phyloP scores from a whole-genome alignment of 2,113 vertebrate genomes.

The Smithornis capensis region DNA sequence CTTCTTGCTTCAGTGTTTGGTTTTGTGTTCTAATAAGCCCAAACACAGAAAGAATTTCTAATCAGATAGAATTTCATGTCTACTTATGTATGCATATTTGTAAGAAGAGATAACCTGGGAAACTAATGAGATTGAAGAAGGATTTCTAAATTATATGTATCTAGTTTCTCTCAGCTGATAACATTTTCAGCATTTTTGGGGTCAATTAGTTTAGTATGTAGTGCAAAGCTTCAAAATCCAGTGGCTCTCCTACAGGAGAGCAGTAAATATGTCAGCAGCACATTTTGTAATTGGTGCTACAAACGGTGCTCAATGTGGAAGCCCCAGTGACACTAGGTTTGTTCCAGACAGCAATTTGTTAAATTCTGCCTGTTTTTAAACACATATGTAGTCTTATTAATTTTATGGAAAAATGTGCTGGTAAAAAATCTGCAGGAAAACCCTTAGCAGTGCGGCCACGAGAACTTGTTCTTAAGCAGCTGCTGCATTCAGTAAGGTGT shows the following conservation, averaged over 20 bases:
- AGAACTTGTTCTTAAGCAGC: background rate
- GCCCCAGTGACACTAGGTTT: background rate
- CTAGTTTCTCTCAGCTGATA: constrained; percentile 6
- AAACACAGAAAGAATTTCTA: constrained; percentile 12
- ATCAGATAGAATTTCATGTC: constrained; percentile 26
- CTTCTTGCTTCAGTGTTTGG: constrained; percentile 5
- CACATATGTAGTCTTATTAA: background rate
- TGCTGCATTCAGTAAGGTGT: background rate
- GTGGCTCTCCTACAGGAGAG: background rate
- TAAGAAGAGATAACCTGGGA: constrained; percentile 37
- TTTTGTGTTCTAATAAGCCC: constrained; percentile 31
- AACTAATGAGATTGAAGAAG: background rate
- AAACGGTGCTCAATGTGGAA: background rate
- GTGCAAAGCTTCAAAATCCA: background rate
- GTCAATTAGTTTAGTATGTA: background rate
- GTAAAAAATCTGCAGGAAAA: background rate
- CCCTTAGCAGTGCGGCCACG: rapidly evolving
- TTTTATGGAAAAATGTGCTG: background rate
- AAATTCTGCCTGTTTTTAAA: background rate
- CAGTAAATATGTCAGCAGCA: background rate
- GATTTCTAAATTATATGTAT: constrained; percentile 9
- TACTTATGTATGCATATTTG: constrained; percentile 23
- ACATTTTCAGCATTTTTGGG: background rate
- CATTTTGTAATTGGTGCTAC: background rate
- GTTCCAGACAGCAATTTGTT: background rate